Evolutionary conservation across 2,797 vertebrate species (phyloP).

Genomic region (Neomorphus geoffroyi): DNA sequence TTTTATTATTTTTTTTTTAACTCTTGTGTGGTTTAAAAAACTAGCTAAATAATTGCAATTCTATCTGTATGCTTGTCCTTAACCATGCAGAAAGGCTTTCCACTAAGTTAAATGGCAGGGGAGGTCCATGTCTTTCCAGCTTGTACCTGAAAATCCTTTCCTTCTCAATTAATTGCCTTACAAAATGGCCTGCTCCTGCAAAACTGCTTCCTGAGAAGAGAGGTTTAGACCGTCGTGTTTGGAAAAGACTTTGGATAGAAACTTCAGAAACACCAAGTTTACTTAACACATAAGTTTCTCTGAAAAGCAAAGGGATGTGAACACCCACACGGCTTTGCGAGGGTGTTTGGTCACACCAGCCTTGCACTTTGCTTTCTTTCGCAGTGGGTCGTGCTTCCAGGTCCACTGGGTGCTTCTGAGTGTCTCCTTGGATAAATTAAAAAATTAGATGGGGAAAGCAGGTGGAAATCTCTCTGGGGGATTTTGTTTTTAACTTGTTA

Average conservation of each 20-base stretch:
- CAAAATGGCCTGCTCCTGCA: neutral
- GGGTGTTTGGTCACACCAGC: rapidly evolving
- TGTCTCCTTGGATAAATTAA: slow-evolving; percentile 28
- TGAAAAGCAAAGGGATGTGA: neutral
- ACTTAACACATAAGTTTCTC: rapidly evolving
- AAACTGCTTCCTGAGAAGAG: neutral
- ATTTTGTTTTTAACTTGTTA: slow-evolving; percentile 56
- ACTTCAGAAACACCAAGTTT: neutral
- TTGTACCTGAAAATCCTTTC: slow-evolving; percentile 9
- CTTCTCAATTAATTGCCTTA: neutral
- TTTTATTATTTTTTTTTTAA: neutral
- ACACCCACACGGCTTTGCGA: rapidly evolving
- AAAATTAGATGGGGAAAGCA: slow-evolving; percentile 49
- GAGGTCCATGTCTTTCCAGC: slow-evolving; percentile 15
- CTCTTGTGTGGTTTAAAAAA: neutral
- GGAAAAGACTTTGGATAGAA: neutral
- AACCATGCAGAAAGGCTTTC: slow-evolving; percentile 1
- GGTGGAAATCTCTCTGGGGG: slow-evolving; percentile 41
- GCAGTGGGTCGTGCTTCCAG: neutral
- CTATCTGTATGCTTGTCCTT: neutral
- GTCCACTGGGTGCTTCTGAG: neutral
- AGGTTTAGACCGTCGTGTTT: rapidly evolving
- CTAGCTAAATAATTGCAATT: neutral
- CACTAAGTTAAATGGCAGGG: neutral
- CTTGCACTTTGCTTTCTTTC: neutral